Conservation (phyloP, 2,113 vertebrate genomes). For the Argyrosomus japonicus region DNA sequence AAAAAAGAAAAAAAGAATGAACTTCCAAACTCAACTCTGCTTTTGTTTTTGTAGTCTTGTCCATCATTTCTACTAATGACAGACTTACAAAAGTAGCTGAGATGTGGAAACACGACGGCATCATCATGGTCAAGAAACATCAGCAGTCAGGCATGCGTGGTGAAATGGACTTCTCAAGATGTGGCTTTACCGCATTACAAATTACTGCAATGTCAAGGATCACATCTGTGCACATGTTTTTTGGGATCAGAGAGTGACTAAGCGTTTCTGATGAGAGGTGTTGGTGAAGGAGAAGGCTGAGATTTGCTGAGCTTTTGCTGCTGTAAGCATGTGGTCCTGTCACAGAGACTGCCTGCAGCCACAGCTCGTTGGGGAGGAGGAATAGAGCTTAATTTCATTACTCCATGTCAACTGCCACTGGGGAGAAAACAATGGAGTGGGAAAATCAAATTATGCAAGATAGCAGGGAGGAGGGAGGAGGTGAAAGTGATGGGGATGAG, state of each 20-base stretch:
- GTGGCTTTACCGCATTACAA: neutral
- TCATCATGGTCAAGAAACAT: neutral
- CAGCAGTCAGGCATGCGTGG: neutral
- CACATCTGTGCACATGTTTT: neutral
- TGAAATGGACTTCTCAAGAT: neutral
- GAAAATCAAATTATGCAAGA: conserved; percentile 75
- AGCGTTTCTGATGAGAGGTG: conserved; percentile 7
- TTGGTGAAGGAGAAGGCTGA: neutral
- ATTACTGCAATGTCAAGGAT: neutral
- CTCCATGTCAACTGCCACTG: conserved; percentile 68
- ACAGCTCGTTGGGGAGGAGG: conserved; percentile 38
- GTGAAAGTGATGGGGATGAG: conserved; percentile 45
- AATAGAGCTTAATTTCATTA: conserved; percentile 78
- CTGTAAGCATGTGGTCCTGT: conserved; percentile 50
- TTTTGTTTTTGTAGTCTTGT: too few relatives aligned
- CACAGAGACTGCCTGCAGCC: conserved; percentile 44
- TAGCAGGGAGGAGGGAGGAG: conserved; percentile 35
- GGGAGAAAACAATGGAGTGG: conserved; percentile 75
- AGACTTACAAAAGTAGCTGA: too few relatives aligned
- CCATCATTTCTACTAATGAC: too few relatives aligned
- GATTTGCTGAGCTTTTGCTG: conserved; percentile 33
- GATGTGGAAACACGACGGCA: neutral
- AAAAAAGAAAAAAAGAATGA: too few relatives aligned
- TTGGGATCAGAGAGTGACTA: conserved; percentile 5
- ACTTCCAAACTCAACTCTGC: too few relatives aligned